Evolutionary conservation across 2,797 vertebrate species (phyloP).

Genomic region (Emys orbicularis): DNA sequence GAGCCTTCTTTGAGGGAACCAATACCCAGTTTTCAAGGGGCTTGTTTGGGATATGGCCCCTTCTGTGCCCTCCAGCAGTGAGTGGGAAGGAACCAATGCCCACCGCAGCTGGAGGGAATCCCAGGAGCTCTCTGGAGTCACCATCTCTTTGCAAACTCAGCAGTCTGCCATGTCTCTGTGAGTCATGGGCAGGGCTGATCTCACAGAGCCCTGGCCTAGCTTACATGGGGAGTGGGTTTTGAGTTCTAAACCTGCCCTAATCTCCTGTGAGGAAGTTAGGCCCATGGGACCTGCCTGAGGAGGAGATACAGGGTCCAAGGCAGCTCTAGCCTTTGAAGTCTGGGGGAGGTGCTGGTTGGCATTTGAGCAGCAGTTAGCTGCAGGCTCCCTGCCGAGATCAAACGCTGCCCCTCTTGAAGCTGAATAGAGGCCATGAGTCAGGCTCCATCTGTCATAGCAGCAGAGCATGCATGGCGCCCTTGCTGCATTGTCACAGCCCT

Average conservation of each 20-base stretch:
- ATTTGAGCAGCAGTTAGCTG: neutral
- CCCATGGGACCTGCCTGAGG: neutral
- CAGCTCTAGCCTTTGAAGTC: neutral
- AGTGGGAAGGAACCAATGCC: neutral
- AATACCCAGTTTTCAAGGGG: neutral
- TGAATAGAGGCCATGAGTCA: neutral
- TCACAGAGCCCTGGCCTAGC: neutral
- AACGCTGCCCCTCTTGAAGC: neutral
- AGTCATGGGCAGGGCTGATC: neutral
- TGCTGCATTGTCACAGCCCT: neutral
- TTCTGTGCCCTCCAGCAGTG: accelerated
- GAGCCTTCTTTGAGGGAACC: neutral
- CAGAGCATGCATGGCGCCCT: neutral
- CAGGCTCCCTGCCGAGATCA: conserved; percentile 10
- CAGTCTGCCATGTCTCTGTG: neutral
- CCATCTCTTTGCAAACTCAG: neutral
- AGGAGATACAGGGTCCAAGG: neutral
- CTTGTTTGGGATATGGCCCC: accelerated
- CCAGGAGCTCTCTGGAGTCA: neutral
- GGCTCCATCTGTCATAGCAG: conserved; percentile 1
- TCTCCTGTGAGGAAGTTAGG: neutral
- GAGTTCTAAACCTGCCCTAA: neutral
- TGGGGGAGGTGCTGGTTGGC: neutral
- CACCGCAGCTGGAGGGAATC: neutral
- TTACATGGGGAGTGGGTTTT: neutral